phyloP scores from a whole-genome alignment of 2,113 vertebrate genomes.

The Sylvietta virens region DNA sequence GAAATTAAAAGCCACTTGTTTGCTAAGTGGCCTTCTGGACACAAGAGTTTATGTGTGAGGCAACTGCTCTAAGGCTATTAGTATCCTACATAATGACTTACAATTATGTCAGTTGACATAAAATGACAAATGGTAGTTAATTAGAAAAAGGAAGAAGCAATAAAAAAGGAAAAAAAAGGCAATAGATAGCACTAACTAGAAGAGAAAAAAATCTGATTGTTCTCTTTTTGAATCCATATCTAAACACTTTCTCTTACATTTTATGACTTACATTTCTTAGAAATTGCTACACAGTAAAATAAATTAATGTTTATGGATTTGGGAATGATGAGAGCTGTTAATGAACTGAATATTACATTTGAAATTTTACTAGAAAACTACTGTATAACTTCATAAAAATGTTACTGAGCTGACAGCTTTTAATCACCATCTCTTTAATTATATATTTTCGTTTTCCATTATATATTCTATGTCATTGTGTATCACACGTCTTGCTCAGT shows the following conservation, averaged over 20 bases:
- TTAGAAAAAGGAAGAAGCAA: not conserved
- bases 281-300: not conserved
- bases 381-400: not conserved
- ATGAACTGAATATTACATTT: not conserved
- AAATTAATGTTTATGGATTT: not conserved
- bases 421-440: not conserved
- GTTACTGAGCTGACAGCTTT: not conserved
- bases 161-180: not conserved
- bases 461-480: not conserved
- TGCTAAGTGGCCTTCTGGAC: not conserved
- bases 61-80: not conserved
- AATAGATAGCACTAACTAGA: not conserved
- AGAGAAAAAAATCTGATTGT: not conserved
- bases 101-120: not conserved
- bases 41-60: not conserved
- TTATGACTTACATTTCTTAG: not conserved
- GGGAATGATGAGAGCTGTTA: not conserved
- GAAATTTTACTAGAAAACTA: conserved; percentile 3
- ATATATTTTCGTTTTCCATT: not conserved
- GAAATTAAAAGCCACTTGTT: conserved; percentile 1
- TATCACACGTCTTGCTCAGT: not conserved
- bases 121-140: not conserved
- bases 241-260: not conserved
- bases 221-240: not conserved
- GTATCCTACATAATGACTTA: not conserved